Evolutionary conservation across 1,140 invertebrate genomes (phyloP), one percentile per base, ranked within the genome.

Genomic region (Acromyrmex echinatior): DNA sequence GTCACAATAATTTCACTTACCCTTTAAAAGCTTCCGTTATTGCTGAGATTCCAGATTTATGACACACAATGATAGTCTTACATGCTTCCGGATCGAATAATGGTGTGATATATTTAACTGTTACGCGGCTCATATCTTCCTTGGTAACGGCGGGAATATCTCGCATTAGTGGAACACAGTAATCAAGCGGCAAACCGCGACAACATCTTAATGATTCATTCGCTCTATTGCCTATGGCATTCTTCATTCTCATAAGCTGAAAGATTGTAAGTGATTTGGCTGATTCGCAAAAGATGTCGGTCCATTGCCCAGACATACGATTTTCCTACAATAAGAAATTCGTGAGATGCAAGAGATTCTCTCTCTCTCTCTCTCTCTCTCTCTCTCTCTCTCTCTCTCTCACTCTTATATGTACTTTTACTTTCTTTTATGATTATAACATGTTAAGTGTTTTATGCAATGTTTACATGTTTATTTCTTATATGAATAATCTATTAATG

Each of bases 231-330:
- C 97, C 96, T 1, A 98, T 96, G 78, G 97, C 97, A 89, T 98
- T 97, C 94, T 98, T 97, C 86, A 96, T 95, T 86, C 97, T 97
- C 81, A 99, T 98, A 10, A 98, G 96, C 93, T 98, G 97, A 95
- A 97, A 99, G 63, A 99, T 97, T 2, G 98, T 94, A 14, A 98
- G 98, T 91, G 98, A 98, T 92, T 97, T 98, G 0, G 98, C 98
- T 0, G 98, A 97, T 90, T 98, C 97, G 81, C 98, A 97, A 56
- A 98, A 98, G 56, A 96, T 95, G 49, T 96, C 95, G 1, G 7
- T 14, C 96, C 96, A 2, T 0, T 45, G 39, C 2, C 63, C 63
- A 98, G 92, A 93, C 97, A 97, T 31, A 96, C 96, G 31, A 35
- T 65, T 65, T 86, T 97, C 96, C 98, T 98, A 91, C 65, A 31